Conservation (phyloP, 2,888 invertebrate genomes). For the Eupeodes luniger region DNA sequence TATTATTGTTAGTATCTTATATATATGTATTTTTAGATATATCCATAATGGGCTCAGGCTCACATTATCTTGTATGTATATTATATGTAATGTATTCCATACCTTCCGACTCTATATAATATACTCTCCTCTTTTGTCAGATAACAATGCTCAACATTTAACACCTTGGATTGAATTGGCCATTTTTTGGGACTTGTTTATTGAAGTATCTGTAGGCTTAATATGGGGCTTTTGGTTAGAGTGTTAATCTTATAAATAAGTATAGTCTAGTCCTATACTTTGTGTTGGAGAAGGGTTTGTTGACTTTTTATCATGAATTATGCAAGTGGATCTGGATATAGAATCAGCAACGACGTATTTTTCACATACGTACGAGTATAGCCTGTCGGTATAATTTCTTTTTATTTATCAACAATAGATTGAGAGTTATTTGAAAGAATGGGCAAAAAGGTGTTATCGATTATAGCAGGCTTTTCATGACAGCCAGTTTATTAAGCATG, state of each 20-base stretch:
- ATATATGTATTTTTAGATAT: background rate
- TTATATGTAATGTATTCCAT: background rate
- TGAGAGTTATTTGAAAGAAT: background rate
- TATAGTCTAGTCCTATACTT: background rate
- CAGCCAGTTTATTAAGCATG: no score
- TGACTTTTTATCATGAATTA: constrained; percentile 10
- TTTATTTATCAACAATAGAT: background rate
- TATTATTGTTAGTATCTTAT: background rate
- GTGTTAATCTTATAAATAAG: constrained; percentile 1
- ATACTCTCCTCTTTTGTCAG: background rate
- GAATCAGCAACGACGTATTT: background rate
- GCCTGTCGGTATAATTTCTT: background rate
- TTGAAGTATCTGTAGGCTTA: background rate
- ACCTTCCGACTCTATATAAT: background rate
- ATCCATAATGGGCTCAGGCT: background rate
- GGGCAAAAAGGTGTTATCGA: no score
- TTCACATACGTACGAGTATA: background rate
- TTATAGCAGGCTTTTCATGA: no score
- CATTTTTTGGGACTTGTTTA: constrained; percentile 1
- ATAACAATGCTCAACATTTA: background rate
- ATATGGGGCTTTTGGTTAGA: background rate
- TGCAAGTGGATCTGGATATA: background rate
- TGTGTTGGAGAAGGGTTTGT: background rate
- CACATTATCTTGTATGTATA: background rate
- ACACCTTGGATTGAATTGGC: background rate